Conservation (phyloP, 2,113 vertebrate genomes). For the Macheiramphus alcinus region DNA sequence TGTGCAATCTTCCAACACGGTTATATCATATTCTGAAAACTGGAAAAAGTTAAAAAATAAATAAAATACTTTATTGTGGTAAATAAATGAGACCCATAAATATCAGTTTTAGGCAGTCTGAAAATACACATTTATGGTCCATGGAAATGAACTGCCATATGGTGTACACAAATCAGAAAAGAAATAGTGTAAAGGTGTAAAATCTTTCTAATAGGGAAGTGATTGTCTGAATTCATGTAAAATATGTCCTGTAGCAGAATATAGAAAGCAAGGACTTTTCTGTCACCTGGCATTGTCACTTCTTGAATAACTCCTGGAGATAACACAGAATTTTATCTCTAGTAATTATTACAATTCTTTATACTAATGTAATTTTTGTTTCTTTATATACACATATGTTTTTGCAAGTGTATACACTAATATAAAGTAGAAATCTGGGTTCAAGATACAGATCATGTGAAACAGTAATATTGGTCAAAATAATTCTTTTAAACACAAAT, state of each 20-base stretch:
- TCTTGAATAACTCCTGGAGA: neutral
- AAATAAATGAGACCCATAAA: neutral
- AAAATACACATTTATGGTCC: neutral
- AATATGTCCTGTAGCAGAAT: neutral
- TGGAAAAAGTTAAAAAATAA: neutral
- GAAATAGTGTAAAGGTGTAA: neutral
- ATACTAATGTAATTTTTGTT: neutral
- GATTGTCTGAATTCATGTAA: neutral
- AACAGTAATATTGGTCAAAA: neutral
- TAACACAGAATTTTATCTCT: neutral
- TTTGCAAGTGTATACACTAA: neutral
- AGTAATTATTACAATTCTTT: too few species aligned
- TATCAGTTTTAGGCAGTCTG: neutral
- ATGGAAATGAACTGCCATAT: neutral
- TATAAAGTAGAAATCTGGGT: neutral
- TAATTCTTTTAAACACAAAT: neutral
- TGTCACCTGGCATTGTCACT: neutral
- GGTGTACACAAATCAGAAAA: neutral
- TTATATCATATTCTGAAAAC: neutral
- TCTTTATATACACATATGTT: neutral
- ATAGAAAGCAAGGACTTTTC: neutral
- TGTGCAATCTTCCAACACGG: neutral
- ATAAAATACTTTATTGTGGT: neutral
- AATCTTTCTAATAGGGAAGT: neutral
- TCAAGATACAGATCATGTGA: neutral